Evolutionary conservation across 2,113 vertebrate species (phyloP).

Genomic region (Pituophis catenifer): DNA sequence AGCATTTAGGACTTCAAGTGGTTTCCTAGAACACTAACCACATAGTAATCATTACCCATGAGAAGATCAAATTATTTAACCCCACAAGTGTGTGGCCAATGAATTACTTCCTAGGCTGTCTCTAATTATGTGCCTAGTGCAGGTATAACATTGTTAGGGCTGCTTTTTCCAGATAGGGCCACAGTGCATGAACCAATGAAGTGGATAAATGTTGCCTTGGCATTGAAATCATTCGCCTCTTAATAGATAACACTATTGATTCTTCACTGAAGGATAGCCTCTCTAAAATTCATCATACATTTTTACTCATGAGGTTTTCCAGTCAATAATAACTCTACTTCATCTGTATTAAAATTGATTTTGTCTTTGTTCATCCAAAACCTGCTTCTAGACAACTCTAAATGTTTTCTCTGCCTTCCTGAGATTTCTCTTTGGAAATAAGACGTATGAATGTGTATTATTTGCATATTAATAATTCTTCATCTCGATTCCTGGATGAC

Average conservation of each 20-base stretch:
- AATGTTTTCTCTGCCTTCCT: not conserved
- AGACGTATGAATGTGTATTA: not conserved
- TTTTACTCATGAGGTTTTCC: not conserved
- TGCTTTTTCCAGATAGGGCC: not conserved
- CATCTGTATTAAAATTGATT: not conserved
- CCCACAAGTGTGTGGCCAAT: not conserved
- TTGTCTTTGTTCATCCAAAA: not conserved
- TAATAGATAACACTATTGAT: not conserved
- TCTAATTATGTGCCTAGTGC: not conserved
- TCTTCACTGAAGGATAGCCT: not conserved
- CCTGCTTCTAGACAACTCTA: not conserved
- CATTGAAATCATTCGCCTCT: not conserved
- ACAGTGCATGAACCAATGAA: not conserved
- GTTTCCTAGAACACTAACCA: not conserved
- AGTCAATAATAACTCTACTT: not conserved
- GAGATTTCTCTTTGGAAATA: not conserved
- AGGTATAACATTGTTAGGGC: not conserved
- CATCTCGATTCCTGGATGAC: not conserved
- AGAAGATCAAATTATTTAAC: not conserved
- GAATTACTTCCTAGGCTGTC: not conserved
- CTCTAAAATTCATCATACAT: not conserved
- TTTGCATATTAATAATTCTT: not conserved
- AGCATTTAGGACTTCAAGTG: not conserved
- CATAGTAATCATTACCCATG: not conserved
- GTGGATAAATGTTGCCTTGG: not conserved